Conservation (phyloP, 2,113 vertebrate species). For the Indicator maculatus region DNA sequence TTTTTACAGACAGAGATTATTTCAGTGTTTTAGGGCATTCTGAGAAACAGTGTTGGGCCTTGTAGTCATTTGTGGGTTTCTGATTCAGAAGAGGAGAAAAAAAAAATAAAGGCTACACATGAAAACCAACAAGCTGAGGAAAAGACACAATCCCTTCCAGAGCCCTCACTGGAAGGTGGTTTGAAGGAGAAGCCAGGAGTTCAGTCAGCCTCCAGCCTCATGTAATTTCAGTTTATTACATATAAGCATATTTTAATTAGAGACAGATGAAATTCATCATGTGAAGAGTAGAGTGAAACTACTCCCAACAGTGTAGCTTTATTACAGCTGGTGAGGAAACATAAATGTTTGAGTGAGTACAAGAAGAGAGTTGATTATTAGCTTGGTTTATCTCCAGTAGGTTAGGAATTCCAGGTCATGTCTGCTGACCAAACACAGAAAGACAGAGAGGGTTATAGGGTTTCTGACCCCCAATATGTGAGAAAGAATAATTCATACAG, state of each 20-base stretch:
- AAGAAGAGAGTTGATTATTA: slow-evolving; percentile 61
- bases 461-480: background rate
- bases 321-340: background rate
- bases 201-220: background rate
- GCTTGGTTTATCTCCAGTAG: slow-evolving; percentile 57
- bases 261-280: slow-evolving; percentile 26
- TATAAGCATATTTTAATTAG: background rate
- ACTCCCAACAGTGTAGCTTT: background rate
- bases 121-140: background rate
- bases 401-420: slow-evolving; percentile 42
- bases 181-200: background rate
- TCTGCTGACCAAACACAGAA: slow-evolving; percentile 38
- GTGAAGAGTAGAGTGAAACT: slow-evolving; percentile 2
- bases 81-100: background rate
- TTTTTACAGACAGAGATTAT: background rate
- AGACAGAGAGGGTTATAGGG: background rate
- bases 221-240: background rate
- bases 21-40: background rate
- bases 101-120: slow-evolving; percentile 5
- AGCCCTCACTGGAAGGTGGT: background rate
- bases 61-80: background rate
- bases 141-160: background rate
- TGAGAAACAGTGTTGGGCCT: background rate
- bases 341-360: slow-evolving; percentile 35
- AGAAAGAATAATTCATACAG: background rate